Base-by-base conservation (phyloP, 1,140 invertebrate species). In the Drosophila setifemur region DNA sequence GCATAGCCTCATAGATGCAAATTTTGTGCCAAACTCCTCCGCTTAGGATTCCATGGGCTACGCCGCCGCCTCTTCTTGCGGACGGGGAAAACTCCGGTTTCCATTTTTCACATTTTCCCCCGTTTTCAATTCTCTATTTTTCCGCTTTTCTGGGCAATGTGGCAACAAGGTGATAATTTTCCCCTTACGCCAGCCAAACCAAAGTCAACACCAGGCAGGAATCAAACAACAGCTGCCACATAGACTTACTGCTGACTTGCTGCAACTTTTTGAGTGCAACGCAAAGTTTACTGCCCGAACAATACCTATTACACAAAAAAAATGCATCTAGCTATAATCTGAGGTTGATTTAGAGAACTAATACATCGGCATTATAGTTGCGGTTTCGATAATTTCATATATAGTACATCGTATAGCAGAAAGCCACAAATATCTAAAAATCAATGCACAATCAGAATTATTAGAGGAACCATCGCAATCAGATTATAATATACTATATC, bases 1-100 rank as follows among this genome's bases (percentile, higher is more conserved):
- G 55, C 69, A 69, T 78, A 69, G 43, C 69, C 40, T 47, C 16
- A 3, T 16, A 60, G 29, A 44, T 73, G 47, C 58, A 53, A 50
- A 61, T 69, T 63, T 53, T 21, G 11, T 29, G 18, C 6, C n/a
- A n/a, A 26, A 40, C 31, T 29, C 39, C 25, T 60, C 16, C n/a
- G n/a, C n/a, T n/a, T n/a, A n/a, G n/a, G 50, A 57, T 57, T 60
- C 39, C 42, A 8, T 37, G 16, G 4, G 14, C 19, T 4, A 5
- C 21, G 9, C n/a, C 11, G 19, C 16, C 11, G 14, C 4, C 5
- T 4, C 9, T 26, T 25, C 11, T 55, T 9, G 29, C 40, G 28
- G 23, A 42, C 55, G 49, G 55, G 55, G 7, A 55, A 60, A 60
- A 50, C 45, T 35, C 29, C n/a, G 28, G 28, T 57, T 57, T 57